These are phyloP conservation scores for Carcina quercana DNA, from an alignment of 2,888 invertebrate species.

Conservation along the genomic window DNA sequence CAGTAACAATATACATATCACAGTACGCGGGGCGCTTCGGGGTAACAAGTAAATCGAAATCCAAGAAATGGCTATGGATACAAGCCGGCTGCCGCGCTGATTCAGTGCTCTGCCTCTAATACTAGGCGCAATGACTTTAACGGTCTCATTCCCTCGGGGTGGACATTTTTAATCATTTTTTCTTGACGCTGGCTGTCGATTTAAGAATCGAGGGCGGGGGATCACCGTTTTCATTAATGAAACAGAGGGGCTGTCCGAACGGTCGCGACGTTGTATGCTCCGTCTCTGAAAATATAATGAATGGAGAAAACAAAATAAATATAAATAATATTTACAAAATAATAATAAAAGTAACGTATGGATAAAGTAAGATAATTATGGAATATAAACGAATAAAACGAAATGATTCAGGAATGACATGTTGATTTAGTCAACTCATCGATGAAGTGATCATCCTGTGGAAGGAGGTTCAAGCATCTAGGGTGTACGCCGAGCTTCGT, in stretches of 20 bases:
- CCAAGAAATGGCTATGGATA: constrained; percentile 47
- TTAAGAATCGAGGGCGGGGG: constrained; percentile 70
- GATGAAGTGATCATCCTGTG: constrained; percentile 39
- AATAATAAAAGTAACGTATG: constrained; percentile 37
- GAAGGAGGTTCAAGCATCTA: constrained; percentile 61
- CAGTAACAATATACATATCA: constrained; percentile 70
- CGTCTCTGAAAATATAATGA: constrained; percentile 64
- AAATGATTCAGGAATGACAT: constrained; percentile 14
- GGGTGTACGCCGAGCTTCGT: constrained; percentile 57
- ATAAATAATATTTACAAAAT: constrained; percentile 41
- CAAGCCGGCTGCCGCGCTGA: constrained; percentile 39
- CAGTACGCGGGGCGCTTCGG: constrained; percentile 74
- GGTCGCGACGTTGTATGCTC: constrained; percentile 78
- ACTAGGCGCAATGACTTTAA: constrained; percentile 39
- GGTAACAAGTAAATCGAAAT: constrained; percentile 43
- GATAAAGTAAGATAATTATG: constrained; percentile 26
- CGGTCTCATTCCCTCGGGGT: constrained; percentile 33
- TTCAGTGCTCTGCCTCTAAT: constrained; percentile 47
- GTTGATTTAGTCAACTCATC: constrained; percentile 25
- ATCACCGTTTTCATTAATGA: constrained; percentile 73
- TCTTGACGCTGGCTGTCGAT: constrained; percentile 69
- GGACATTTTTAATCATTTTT: constrained; percentile 50
- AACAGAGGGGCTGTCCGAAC: constrained; percentile 87
- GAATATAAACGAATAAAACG: constrained; percentile 8
- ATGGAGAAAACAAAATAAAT: constrained; percentile 57